Conservation (phyloP, 2,113 vertebrate species). For the Platichthys flesus region DNA sequence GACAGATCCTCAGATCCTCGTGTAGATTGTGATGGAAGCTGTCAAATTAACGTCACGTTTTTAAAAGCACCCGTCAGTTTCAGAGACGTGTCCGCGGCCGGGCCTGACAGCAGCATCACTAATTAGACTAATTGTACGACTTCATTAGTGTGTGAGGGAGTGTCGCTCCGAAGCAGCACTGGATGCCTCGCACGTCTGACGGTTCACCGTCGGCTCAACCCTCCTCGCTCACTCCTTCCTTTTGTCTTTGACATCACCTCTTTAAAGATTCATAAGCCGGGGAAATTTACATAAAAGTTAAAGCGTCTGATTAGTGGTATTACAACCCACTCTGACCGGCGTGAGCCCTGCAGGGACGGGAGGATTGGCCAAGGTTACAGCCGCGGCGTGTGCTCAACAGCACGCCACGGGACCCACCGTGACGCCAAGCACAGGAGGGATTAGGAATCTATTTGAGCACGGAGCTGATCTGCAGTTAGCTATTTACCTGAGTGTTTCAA, state of each 20-base stretch:
- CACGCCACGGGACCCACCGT: slow-evolving; percentile 40
- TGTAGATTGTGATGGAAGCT: neutral
- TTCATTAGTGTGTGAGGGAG: slow-evolving; percentile 46
- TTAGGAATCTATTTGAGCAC: slow-evolving; percentile 25
- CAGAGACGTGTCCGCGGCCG: neutral
- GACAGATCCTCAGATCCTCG: neutral
- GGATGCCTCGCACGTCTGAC: slow-evolving; percentile 54
- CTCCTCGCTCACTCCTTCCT: slow-evolving; percentile 11
- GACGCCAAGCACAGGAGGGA: slow-evolving; percentile 29
- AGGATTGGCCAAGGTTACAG: slow-evolving; percentile 73
- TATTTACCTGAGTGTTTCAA: slow-evolving; percentile 10
- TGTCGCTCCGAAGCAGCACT: slow-evolving; percentile 42
- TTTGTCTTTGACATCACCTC: slow-evolving; percentile 82
- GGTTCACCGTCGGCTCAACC: slow-evolving; percentile 59
- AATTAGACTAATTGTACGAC: slow-evolving; percentile 58
- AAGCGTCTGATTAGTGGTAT: slow-evolving; percentile 80
- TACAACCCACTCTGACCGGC: slow-evolving; percentile 78
- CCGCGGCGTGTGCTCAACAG: slow-evolving; percentile 48
- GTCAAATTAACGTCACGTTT: slow-evolving; percentile 5
- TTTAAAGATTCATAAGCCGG: slow-evolving; percentile 82
- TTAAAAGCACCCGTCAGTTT: slow-evolving; percentile 32
- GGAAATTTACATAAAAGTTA: slow-evolving; percentile 81
- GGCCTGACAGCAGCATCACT: slow-evolving; percentile 39
- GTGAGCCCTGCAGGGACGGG: slow-evolving; percentile 69
- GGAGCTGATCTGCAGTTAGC: slow-evolving; percentile 15